Conservation (phyloP, 2,888 invertebrate genomes). For the Hoplodrina ambigua region DNA sequence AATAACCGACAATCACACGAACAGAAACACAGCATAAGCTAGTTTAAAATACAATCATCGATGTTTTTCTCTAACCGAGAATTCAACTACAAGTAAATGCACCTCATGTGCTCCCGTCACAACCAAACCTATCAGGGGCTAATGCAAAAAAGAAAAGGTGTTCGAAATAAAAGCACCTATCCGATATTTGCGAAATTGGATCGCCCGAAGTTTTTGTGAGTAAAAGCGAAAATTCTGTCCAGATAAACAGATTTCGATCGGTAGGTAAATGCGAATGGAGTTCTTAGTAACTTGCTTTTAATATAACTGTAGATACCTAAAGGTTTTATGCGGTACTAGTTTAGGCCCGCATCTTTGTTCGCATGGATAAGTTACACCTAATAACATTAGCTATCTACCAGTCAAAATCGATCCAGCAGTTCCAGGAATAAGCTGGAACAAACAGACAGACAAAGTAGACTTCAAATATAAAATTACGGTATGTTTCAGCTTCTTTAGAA, state of each 20-base stretch:
- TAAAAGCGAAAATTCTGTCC: slow-evolving; percentile 33
- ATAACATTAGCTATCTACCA: too few species aligned
- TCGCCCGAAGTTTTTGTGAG: slow-evolving; percentile 34
- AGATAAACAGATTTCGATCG: slow-evolving; percentile 55
- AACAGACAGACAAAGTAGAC: too few species aligned
- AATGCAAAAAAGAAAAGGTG: slow-evolving; percentile 38
- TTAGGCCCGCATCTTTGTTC: too few species aligned
- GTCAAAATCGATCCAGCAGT: too few species aligned
- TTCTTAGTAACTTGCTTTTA: slow-evolving; percentile 16
- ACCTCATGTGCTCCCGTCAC: slow-evolving; percentile 14
- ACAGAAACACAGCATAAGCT: too few species aligned
- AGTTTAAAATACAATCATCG: background rate
- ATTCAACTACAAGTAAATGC: slow-evolving; percentile 11
- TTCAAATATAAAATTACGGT: too few species aligned
- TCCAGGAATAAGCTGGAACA: too few species aligned
- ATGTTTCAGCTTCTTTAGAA: too few species aligned
- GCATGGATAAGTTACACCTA: too few species aligned
- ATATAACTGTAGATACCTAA: slow-evolving; percentile 1
- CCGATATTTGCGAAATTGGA: slow-evolving; percentile 52
- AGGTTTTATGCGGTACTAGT: background rate
- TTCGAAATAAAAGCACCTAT: slow-evolving; percentile 37
- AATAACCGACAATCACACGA: too few species aligned
- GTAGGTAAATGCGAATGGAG: slow-evolving; percentile 34
- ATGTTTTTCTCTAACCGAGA: background rate
- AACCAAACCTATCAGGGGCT: slow-evolving; percentile 21